Base-by-base conservation (phyloP, 1,140 invertebrate genomes). In the Ceratina australensis region DNA sequence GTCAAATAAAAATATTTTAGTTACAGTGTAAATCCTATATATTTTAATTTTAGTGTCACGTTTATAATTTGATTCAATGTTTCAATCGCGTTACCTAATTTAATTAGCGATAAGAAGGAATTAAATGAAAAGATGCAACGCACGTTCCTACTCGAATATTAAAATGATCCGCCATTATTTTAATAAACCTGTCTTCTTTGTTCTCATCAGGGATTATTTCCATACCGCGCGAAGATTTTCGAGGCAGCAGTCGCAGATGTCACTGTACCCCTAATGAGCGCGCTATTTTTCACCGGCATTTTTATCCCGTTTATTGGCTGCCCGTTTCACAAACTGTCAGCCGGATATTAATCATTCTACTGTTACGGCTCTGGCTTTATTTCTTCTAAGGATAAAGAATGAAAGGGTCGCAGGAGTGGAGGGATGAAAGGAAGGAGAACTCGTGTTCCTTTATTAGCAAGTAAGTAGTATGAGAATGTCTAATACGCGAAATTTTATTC, bases 271-370 rank as follows among this genome's bases (percentile, higher is more conserved):
- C 89, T 92, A 92, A 92, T 92, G 91, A 92, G 91, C 90, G 86
- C 90, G 90, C 91, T 91, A 92, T 92, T 92, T 92, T 92, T 92
- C 91, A 92, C 91, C 90, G 91, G 90, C 89, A 92, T 91, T 92
- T 92, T 92, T 92, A 92, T 92, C 90, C 91, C 91, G 91, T 92
- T 92, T 92, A 92, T 92, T 92, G 91, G 91, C 90, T 89, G 90
- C 87, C 87, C 89, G 90, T 87, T 92, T 92, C 91, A 91, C 90
- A 87, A 90, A 91, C 91, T 92, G 91, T 92, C 91, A 88, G 91
- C 91, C 87, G 90, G 90, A 91, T 92, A 92, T 92, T 92, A 92
- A 92, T 92, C 91, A 92, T 92, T 85, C 89, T 71, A 72, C 86
- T 89, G 87, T 90, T 90, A 89, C 89, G 88, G 90, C 87, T 89